Evolutionary conservation across 1,140 invertebrate species (phyloP).

Genomic region (Acromyrmex heyeri): DNA sequence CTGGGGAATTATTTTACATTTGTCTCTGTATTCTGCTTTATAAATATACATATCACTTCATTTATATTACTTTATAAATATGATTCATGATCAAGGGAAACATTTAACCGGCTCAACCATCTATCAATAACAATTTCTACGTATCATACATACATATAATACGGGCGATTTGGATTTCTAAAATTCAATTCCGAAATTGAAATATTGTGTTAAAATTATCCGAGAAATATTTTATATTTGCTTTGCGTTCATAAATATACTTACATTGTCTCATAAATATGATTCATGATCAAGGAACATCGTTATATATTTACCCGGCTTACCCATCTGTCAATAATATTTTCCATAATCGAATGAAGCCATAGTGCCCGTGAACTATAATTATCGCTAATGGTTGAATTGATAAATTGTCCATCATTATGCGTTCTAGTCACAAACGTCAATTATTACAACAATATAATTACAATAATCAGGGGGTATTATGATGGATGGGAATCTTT

Average conservation of each 20-base stretch:
- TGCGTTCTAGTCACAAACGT: constrained; percentile 1
- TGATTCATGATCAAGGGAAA: constrained; percentile 13
- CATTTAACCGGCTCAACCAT: not conserved
- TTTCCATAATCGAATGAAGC: constrained; percentile 11
- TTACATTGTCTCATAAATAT: not conserved
- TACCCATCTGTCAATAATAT: constrained; percentile 10
- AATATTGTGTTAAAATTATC: not conserved
- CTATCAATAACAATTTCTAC: not conserved
- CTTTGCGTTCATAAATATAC: not conserved
- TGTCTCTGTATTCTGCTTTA: not conserved
- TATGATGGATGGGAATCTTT: constrained; percentile 16
- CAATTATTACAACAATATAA: constrained; percentile 28
- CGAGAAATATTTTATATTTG: not conserved
- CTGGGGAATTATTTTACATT: not conserved
- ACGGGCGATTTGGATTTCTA: not conserved
- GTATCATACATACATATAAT: not conserved
- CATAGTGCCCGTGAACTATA: not conserved
- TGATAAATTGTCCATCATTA: constrained; percentile 45
- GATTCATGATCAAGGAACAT: constrained; percentile 13
- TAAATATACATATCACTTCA: not conserved
- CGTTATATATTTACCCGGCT: not conserved
- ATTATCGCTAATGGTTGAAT: constrained; percentile 36
- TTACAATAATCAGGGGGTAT: constrained; percentile 34
- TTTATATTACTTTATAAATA: not conserved
- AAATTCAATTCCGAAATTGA: not conserved